A percentile compares a stretch with the other conserved stretches of the same genome.
Conservation (phyloP, 2,888 invertebrate species). For the Stegana nigrithorax region DNA sequence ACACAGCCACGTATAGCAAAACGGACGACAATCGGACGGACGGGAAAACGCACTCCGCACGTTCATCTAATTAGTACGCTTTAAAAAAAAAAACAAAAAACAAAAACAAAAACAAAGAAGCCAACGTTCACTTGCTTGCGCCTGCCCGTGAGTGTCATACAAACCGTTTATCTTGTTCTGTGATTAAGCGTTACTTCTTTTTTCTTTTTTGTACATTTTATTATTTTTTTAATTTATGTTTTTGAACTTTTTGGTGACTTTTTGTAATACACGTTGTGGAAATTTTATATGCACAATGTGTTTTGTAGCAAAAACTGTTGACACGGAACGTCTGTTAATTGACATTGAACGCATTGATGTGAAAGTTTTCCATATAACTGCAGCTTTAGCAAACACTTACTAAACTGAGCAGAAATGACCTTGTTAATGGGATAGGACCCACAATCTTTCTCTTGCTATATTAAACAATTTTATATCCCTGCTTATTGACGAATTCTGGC, state of each 20-base stretch:
- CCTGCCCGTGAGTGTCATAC: not conserved
- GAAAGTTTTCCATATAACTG: constrained; percentile 13
- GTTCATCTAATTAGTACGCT: constrained; percentile 54
- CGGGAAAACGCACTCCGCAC: constrained; percentile 55
- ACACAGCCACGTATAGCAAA: too few relatives aligned
- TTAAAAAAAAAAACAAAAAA: constrained; percentile 31
- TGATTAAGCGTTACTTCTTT: constrained; percentile 4
- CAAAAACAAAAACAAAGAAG: too few relatives aligned
- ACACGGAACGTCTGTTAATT: too few relatives aligned
- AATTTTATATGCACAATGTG: constrained; percentile 6
- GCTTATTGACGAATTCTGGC: too few relatives aligned
- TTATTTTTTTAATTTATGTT: constrained; percentile 9
- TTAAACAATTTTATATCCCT: too few relatives aligned
- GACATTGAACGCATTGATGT: not conserved
- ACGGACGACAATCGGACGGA: not conserved
- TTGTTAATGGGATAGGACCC: too few relatives aligned
- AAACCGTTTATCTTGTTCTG: not conserved
- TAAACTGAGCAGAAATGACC: too few relatives aligned
- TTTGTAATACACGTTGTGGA: not conserved
- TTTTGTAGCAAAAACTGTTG: not conserved
- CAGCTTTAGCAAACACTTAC: too few relatives aligned
- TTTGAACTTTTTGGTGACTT: constrained; percentile 10
- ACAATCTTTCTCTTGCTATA: too few relatives aligned
- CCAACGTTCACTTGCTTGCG: constrained; percentile 27
- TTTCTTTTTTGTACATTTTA: too few relatives aligned